A percentile compares a stretch with the other conserved stretches of the same genome.
Conservation (phyloP, 1,140 invertebrate genomes). For the Xylocopa sonorina region DNA sequence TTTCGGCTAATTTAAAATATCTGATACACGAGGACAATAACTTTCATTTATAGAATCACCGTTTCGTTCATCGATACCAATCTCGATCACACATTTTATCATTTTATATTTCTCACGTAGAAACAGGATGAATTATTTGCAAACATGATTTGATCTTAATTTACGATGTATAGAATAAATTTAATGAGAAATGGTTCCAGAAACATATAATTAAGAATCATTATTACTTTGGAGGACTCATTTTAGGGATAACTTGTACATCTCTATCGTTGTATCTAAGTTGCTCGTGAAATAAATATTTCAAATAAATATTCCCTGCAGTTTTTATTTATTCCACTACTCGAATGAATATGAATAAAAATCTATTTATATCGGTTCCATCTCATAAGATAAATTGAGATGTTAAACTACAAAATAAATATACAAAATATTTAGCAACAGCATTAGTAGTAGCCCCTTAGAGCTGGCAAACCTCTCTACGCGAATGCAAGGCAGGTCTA, state of each 20-base stretch:
- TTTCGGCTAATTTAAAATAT: constrained; percentile 2
- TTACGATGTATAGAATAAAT: neutral
- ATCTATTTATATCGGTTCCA: too few species aligned
- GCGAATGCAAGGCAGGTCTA: too few species aligned
- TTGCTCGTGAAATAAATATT: constrained; percentile 34
- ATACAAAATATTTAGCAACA: too few species aligned
- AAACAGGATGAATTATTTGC: too few species aligned
- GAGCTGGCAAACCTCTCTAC: too few species aligned
- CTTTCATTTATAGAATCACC: neutral
- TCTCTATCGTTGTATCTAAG: constrained; percentile 2
- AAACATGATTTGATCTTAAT: neutral
- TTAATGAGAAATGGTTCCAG: neutral
- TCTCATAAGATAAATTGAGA: too few species aligned
- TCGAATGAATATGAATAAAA: neutral
- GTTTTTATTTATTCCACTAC: neutral
- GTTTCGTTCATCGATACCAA: neutral
- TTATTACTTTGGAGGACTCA: neutral
- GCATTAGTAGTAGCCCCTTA: too few species aligned
- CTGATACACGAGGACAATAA: constrained; percentile 33
- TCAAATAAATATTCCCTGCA: neutral
- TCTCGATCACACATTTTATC: neutral
- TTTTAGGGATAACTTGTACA: neutral
- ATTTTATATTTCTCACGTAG: too few species aligned
- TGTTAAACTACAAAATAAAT: too few species aligned
- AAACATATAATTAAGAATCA: neutral